Evolutionary conservation across 2,797 vertebrate species (phyloP).

Genomic region (Allochrocebus solatus): DNA sequence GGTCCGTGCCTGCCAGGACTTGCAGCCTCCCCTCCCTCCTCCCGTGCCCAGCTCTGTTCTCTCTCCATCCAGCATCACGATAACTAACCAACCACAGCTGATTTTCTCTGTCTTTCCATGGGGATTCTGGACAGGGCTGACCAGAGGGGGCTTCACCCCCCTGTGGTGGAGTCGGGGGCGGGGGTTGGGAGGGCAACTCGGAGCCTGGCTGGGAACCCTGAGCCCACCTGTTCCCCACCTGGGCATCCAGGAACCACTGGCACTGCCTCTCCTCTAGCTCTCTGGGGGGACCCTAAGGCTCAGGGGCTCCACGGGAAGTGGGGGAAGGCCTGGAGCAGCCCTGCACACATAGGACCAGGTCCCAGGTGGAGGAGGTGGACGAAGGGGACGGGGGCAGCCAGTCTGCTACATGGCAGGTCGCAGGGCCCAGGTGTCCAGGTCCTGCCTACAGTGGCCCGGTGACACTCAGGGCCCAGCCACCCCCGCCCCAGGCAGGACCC

Average conservation of each 20-base stretch:
- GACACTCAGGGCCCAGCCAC: no score
- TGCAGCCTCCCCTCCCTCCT: not conserved
- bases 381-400: not conserved
- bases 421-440: no score
- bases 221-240: not conserved
- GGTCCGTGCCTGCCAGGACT: accelerated
- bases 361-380: no score
- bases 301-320: accelerated
- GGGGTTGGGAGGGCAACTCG: not conserved
- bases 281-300: no score
- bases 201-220: no score
- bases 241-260: accelerated
- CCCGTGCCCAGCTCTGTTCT: no score
- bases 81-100: not conserved
- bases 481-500: no score
- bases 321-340: not conserved
- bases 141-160: not conserved
- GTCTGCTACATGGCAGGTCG: no score
- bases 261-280: not conserved
- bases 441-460: no score
- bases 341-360: not conserved
- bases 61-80: not conserved
- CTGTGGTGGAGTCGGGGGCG: accelerated
- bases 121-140: no score
- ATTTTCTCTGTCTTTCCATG: not conserved